phyloP scores from a whole-genome alignment of 2,888 invertebrate species.

The Magallana nippona region DNA sequence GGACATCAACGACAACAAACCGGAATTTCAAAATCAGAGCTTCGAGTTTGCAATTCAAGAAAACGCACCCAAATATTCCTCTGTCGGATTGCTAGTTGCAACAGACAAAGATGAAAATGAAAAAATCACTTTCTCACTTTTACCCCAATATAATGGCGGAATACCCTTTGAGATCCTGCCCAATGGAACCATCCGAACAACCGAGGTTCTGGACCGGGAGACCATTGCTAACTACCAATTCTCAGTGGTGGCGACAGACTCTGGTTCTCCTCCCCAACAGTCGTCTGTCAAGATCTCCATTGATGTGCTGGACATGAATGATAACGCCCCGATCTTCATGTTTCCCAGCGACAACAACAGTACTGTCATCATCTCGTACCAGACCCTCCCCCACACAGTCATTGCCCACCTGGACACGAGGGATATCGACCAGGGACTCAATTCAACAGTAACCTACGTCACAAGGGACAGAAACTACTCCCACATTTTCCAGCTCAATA shows the following conservation, averaged over 20 bases:
- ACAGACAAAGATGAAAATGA: conserved; percentile 59
- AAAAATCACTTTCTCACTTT: conserved; percentile 37
- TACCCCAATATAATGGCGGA: conserved; percentile 39
- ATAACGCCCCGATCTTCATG: conserved; percentile 71
- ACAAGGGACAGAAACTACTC: conserved; percentile 65
- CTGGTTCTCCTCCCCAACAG: conserved; percentile 64
- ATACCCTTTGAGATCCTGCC: conserved; percentile 67
- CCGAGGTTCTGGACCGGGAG: conserved; percentile 69
- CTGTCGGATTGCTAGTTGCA: conserved; percentile 74
- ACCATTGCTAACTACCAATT: conserved; percentile 62
- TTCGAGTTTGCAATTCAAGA: conserved; percentile 83
- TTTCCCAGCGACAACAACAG: conserved; percentile 66
- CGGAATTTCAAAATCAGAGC: conserved; percentile 95
- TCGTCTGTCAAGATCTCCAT: conserved; percentile 68
- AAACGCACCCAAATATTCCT: conserved; percentile 68
- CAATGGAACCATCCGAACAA: conserved; percentile 67
- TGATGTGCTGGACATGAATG: conserved; percentile 73
- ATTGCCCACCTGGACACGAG: conserved; percentile 63
- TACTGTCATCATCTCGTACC: conserved; percentile 64
- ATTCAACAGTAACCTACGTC: conserved; percentile 63
- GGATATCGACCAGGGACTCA: conserved; percentile 68
- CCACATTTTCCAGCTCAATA: conserved; percentile 59
- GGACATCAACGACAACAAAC: conserved; percentile 94
- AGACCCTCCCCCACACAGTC: conserved; percentile 63
- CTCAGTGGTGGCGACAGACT: conserved; percentile 69